Conservation (phyloP, 2,888 invertebrate genomes). For the Aradus depressus region DNA sequence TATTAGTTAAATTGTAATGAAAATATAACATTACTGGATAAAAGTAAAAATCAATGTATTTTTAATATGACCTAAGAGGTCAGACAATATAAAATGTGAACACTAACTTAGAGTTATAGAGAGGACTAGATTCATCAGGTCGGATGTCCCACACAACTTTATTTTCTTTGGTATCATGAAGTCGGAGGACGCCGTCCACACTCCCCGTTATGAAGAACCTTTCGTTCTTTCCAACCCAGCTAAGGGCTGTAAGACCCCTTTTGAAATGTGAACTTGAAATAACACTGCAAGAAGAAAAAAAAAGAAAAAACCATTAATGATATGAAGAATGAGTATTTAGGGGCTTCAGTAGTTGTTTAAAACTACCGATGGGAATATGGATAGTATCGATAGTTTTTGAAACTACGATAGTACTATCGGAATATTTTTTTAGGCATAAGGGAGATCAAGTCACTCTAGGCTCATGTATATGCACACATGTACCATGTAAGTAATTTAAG, state of each 20-base stretch:
- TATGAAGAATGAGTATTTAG: no score
- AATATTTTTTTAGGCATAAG: no score
- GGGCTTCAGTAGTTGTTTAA: no score
- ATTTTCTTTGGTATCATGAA: constrained; percentile 48
- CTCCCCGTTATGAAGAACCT: constrained; percentile 47
- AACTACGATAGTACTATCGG: no score
- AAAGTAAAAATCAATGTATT: not conserved
- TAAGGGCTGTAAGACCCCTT: constrained; percentile 44
- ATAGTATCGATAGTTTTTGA: no score
- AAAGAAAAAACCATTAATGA: no score
- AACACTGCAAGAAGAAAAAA: constrained; percentile 35
- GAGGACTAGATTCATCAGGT: constrained; percentile 28
- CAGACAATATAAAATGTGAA: not conserved
- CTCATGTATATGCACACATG: no score
- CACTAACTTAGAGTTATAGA: constrained; percentile 29
- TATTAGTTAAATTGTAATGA: not conserved
- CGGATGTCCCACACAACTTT: constrained; percentile 46
- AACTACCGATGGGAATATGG: no score
- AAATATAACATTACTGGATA: not conserved
- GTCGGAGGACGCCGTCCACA: constrained; percentile 42
- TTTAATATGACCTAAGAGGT: not conserved
- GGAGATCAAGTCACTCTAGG: no score
- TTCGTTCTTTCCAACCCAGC: constrained; percentile 49
- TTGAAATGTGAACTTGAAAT: constrained; percentile 44
- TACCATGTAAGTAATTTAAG: no score